phyloP scores from a whole-genome alignment of 2,113 vertebrate genomes.

The Turdus rufiventris region DNA sequence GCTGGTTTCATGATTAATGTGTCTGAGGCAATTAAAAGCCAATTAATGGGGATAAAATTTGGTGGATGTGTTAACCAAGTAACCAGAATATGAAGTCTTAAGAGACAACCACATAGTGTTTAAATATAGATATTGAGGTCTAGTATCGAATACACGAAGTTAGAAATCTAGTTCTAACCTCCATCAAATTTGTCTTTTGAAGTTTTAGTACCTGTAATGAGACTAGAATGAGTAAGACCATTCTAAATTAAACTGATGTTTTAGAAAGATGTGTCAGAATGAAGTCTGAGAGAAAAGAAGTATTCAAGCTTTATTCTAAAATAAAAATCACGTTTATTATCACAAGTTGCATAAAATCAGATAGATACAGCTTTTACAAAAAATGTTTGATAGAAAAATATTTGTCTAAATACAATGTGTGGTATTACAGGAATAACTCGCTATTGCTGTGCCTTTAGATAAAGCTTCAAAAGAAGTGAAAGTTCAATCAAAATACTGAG shows the following conservation, averaged over 20 bases:
- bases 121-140: neutral
- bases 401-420: constrained; percentile 60
- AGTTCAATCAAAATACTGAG: constrained; percentile 40
- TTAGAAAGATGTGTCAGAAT: neutral
- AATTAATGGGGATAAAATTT: neutral
- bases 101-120: neutral
- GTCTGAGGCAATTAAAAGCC: neutral
- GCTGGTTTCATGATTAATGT: neutral
- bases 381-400: constrained; percentile 80
- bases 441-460: constrained; percentile 72
- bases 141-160: neutral
- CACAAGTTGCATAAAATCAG: constrained; percentile 80
- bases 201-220: neutral
- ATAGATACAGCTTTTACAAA: constrained; percentile 76
- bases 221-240: neutral
- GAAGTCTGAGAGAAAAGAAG: neutral
- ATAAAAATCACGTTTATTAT: constrained; percentile 82
- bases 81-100: neutral
- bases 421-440: constrained; percentile 65
- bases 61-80: neutral
- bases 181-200: neutral
- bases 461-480: constrained; percentile 73
- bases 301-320: constrained; percentile 73
- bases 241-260: neutral
- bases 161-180: neutral